Evolutionary conservation across 2,113 vertebrate species (phyloP).

Genomic region (Pelodiscus sinensis): DNA sequence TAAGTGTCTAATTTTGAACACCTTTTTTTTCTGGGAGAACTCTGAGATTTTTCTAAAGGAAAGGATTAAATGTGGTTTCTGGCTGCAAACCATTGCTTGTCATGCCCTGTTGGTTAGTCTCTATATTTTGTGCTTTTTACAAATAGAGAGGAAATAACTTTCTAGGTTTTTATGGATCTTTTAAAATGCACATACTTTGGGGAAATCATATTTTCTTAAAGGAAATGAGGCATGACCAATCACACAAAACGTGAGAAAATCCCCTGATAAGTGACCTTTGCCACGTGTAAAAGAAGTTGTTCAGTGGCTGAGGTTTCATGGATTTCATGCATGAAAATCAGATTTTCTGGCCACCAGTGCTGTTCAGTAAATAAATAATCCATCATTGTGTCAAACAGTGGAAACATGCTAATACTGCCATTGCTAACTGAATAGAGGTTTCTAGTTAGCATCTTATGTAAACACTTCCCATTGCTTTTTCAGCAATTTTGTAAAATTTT

Average conservation of each 20-base stretch:
- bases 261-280: conserved; percentile 89
- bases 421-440: conserved; percentile 69
- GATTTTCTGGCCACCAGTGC: conserved; percentile 89
- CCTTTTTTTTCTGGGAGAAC: conserved; percentile 63
- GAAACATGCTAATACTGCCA: conserved; percentile 76
- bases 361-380: conserved; percentile 91
- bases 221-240: conserved; percentile 93
- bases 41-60: conserved; percentile 70
- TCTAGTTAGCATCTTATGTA: conserved; percentile 71
- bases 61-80: conserved; percentile 79
- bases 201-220: conserved; percentile 86
- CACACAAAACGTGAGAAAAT: conserved; percentile 85
- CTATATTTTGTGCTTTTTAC: conserved; percentile 76
- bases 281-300: conserved; percentile 82
- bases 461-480: conserved; percentile 57
- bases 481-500: conserved; percentile 41
- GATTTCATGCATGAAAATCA: conserved; percentile 90
- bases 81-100: conserved; percentile 74
- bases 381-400: conserved; percentile 87
- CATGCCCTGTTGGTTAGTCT: conserved; percentile 58
- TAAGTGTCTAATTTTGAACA: conserved; percentile 72
- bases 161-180: conserved; percentile 74
- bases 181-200: conserved; percentile 76
- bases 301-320: conserved; percentile 83
- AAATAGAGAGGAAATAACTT: conserved; percentile 81